These are phyloP conservation scores for Carabus problematicus DNA, from an alignment of 2,888 invertebrate genomes.

Conservation along the genomic window DNA sequence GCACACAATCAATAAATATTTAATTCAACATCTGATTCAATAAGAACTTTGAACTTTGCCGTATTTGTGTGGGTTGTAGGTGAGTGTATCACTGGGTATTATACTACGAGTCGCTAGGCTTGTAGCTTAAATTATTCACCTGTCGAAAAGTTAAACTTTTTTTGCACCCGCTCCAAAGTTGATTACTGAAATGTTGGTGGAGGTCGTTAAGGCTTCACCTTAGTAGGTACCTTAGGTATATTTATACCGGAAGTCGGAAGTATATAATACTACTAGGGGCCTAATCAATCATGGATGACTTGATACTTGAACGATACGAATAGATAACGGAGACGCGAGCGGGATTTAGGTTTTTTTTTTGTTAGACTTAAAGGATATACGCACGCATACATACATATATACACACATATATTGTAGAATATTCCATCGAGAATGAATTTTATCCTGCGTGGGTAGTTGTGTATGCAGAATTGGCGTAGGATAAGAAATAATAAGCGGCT, in stretches of 20 bases:
- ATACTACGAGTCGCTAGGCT: too few relatives aligned
- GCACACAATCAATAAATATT: too few relatives aligned
- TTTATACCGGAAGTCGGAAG: conserved; percentile 12
- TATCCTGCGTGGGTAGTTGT: too few relatives aligned
- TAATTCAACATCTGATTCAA: too few relatives aligned
- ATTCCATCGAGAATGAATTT: too few relatives aligned
- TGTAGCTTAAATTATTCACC: conserved; percentile 7
- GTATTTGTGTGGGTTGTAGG: too few relatives aligned
- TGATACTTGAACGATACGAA: conserved; percentile 3
- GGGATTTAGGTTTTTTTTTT: conserved; percentile 11
- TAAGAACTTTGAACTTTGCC: too few relatives aligned
- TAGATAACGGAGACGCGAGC: not conserved
- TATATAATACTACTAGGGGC: not conserved
- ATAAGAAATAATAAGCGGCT: too few relatives aligned
- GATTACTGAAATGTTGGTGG: conserved; percentile 22
- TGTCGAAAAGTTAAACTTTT: conserved; percentile 10
- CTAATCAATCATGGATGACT: conserved; percentile 21
- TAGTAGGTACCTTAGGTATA: not conserved
- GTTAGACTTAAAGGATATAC: not conserved
- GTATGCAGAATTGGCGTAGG: too few relatives aligned
- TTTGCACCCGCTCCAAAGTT: conserved; percentile 4
- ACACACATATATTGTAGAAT: not conserved
- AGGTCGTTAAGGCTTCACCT: conserved; percentile 13
- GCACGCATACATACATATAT: not conserved
- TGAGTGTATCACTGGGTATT: too few relatives aligned